These are phyloP conservation scores for Melanostigma gelatinosum DNA, from an alignment of 2,113 vertebrate genomes.

Conservation along the genomic window DNA sequence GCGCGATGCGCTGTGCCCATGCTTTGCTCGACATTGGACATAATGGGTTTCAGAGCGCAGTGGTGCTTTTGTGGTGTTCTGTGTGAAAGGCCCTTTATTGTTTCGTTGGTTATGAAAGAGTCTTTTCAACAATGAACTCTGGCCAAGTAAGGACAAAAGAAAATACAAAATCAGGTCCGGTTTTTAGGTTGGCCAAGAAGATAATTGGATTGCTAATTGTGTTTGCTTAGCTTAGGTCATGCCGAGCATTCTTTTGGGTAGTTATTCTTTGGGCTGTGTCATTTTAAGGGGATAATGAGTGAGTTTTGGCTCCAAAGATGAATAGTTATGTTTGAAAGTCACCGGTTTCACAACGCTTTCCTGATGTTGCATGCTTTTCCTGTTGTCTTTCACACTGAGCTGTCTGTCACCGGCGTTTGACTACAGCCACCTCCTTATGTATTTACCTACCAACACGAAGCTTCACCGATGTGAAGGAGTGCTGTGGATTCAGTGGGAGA, in stretches of 20 bases:
- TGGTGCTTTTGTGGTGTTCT: not conserved
- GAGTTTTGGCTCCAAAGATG: not conserved
- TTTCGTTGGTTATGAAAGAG: not conserved
- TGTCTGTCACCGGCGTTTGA: constrained; percentile 12
- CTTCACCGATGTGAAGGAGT: not conserved
- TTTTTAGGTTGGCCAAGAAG: not conserved
- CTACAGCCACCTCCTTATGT: not conserved
- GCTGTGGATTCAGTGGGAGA: constrained; percentile 27
- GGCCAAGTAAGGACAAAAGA: not conserved
- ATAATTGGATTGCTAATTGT: not conserved
- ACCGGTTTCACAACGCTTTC: not conserved
- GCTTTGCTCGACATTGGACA: too few relatives aligned
- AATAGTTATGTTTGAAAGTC: not conserved
- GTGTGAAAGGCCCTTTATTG: not conserved
- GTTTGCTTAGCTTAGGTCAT: not conserved
- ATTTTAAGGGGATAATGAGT: not conserved
- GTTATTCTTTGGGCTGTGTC: not conserved
- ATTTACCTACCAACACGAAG: not conserved
- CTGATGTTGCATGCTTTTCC: constrained; percentile 13
- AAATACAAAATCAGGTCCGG: not conserved
- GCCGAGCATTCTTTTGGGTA: not conserved
- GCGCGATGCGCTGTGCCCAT: not conserved
- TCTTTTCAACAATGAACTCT: not conserved
- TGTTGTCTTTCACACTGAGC: constrained; percentile 12
- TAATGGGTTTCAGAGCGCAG: not conserved